Conservation (phyloP, 2,888 invertebrate species). For the Proisotoma minuta region DNA sequence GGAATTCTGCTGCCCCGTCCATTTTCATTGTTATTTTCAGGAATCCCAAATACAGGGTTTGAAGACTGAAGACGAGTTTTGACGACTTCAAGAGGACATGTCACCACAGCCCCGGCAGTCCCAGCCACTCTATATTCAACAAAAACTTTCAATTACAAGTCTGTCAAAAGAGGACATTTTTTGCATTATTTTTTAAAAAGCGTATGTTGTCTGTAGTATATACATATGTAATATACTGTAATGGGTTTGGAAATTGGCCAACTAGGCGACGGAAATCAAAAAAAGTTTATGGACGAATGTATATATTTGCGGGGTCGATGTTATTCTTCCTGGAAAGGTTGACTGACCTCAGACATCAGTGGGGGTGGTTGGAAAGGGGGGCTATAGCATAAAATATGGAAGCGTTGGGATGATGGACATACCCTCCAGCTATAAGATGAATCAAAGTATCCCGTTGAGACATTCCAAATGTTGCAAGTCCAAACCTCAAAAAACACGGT, state of each 20-base stretch:
- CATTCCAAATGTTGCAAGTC: conserved; percentile 44
- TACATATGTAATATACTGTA: not conserved
- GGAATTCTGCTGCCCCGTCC: conserved; percentile 53
- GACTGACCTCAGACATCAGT: not conserved
- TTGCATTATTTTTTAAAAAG: not conserved
- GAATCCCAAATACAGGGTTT: conserved; percentile 58
- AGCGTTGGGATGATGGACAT: conserved; percentile 54
- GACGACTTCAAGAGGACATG: conserved; percentile 96
- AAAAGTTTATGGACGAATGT: not conserved
- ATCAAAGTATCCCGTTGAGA: conserved; percentile 70
- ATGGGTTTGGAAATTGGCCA: conserved; percentile 7
- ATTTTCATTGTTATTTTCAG: conserved; percentile 53
- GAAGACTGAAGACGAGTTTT: conserved; percentile 96
- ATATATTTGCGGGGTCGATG: not conserved
- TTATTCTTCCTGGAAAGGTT: not conserved
- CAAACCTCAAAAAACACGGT: conserved; percentile 38
- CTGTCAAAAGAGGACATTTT: not conserved
- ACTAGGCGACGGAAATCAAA: conserved; percentile 7
- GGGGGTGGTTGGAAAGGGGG: not conserved
- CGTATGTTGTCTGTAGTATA: not conserved
- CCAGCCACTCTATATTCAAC: conserved; percentile 73
- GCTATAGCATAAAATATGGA: conserved; percentile 2
- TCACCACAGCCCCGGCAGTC: conserved; percentile 92
- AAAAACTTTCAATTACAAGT: not conserved
- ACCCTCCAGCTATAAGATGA: conserved; percentile 94